Conservation (phyloP, 2,797 vertebrate species). For the Enteromius anoplus region DNA sequence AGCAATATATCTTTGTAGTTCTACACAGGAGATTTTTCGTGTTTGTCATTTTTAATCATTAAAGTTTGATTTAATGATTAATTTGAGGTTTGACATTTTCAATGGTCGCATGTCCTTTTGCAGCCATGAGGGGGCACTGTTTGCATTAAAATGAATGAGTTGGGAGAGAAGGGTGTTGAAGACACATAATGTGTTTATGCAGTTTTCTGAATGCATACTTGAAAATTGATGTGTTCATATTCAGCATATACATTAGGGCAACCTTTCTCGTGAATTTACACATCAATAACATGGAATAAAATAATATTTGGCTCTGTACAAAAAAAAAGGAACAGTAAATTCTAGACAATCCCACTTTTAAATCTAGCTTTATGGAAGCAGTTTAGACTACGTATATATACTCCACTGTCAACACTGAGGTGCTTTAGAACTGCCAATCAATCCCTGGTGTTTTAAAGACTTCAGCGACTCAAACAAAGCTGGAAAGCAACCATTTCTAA, state of each 20-base stretch:
- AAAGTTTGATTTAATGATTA: not conserved
- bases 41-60: not conserved
- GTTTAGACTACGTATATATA: not conserved
- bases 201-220: not conserved
- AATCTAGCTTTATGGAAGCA: not conserved
- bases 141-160: not conserved
- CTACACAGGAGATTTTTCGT: not conserved
- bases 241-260: not conserved
- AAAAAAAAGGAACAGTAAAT: not conserved
- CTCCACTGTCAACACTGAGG: not conserved
- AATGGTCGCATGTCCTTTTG: not conserved
- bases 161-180: not conserved
- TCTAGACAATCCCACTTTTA: not conserved
- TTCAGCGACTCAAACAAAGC: constrained; percentile 10
- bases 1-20: not conserved
- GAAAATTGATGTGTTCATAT: not conserved
- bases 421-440: not conserved
- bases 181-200: not conserved
- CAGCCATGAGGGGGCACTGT: constrained; percentile 5
- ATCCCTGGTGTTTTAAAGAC: not conserved
- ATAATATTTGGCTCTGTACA: not conserved
- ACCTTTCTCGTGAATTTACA: not conserved
- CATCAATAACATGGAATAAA: not conserved
- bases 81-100: not conserved
- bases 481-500: constrained; percentile 7